These are phyloP conservation scores for Trissolcus japonicus DNA, from an alignment of 2,888 invertebrate genomes.

Conservation along the genomic window DNA sequence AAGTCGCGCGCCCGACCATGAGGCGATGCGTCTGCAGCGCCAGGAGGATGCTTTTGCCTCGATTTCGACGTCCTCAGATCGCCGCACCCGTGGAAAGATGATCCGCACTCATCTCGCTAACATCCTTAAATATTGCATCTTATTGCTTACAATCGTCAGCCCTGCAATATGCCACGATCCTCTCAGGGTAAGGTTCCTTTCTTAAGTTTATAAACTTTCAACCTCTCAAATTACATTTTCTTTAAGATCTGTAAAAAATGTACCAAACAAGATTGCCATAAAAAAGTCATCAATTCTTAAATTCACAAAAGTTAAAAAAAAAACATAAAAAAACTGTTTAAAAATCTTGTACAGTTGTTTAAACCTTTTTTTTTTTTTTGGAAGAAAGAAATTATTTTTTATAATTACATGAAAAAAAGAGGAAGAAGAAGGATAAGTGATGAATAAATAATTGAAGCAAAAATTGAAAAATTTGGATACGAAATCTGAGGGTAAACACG, in stretches of 20 bases:
- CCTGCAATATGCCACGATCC: conserved; percentile 46
- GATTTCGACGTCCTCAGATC: conserved; percentile 61
- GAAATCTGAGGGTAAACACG: conserved; percentile 26
- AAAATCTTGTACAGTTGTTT: too few species aligned
- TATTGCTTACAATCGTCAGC: conserved; percentile 50
- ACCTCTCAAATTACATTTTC: not conserved
- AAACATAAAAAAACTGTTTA: too few species aligned
- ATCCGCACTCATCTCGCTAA: conserved; percentile 41
- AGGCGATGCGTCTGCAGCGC: conserved; percentile 67
- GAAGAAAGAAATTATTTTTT: not conserved
- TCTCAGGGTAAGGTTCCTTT: conserved; percentile 40
- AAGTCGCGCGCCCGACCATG: conserved; percentile 57
- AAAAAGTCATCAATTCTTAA: too few species aligned
- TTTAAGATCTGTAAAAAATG: not conserved
- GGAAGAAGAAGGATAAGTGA: not conserved
- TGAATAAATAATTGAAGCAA: conserved; percentile 39
- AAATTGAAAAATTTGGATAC: conserved; percentile 51
- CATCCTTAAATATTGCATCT: conserved; percentile 46
- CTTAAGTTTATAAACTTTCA: too few species aligned
- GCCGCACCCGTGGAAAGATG: conserved; percentile 59
- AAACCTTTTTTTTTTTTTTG: not conserved
- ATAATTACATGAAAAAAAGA: not conserved
- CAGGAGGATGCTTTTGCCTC: conserved; percentile 60
- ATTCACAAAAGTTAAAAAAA: too few species aligned
- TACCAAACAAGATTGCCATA: not conserved